A percentile compares a stretch with the other conserved stretches of the same genome.
These are phyloP conservation scores for Leptoclinus maculatus DNA, from an alignment of 2,797 vertebrate genomes.

Conservation along the genomic window DNA sequence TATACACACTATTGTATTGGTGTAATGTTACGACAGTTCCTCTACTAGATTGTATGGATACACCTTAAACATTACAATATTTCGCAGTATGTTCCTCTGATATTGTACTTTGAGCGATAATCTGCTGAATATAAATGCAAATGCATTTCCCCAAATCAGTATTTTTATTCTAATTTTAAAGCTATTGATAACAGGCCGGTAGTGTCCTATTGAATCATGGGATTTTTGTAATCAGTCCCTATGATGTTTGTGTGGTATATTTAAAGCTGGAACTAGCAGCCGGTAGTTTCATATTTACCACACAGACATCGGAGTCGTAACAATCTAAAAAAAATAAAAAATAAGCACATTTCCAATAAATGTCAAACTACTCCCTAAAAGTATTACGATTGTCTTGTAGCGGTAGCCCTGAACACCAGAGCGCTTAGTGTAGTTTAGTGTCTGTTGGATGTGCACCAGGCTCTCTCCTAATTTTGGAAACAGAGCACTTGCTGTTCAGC, in stretches of 20 bases:
- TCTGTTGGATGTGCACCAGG: constrained; percentile 28
- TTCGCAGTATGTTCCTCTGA: constrained; percentile 43
- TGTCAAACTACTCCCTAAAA: not conserved
- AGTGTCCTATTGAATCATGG: not conserved
- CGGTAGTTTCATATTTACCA: not conserved
- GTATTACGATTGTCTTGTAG: constrained; percentile 9
- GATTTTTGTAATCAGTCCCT: constrained; percentile 2
- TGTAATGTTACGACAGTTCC: constrained; percentile 45
- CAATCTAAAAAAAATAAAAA: not conserved
- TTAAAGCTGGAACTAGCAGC: not conserved
- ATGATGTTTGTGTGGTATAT: not conserved
- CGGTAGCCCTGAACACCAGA: constrained; percentile 5
- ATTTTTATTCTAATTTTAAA: constrained; percentile 45
- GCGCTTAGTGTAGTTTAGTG: constrained; percentile 22
- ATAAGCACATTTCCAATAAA: not conserved
- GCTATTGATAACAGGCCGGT: constrained; percentile 3
- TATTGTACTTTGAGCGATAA: constrained; percentile 75
- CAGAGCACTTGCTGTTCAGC: constrained; percentile 30
- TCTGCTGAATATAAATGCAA: constrained; percentile 33
- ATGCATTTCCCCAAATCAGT: constrained; percentile 31
- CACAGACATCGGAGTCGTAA: too few species aligned
- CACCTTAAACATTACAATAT: constrained; percentile 18
- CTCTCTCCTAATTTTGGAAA: constrained; percentile 44
- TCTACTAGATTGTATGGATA: constrained; percentile 30
- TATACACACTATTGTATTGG: constrained; percentile 32